Base-by-base conservation (phyloP, 1,140 invertebrate genomes). In the Drosophila tsacasi region DNA sequence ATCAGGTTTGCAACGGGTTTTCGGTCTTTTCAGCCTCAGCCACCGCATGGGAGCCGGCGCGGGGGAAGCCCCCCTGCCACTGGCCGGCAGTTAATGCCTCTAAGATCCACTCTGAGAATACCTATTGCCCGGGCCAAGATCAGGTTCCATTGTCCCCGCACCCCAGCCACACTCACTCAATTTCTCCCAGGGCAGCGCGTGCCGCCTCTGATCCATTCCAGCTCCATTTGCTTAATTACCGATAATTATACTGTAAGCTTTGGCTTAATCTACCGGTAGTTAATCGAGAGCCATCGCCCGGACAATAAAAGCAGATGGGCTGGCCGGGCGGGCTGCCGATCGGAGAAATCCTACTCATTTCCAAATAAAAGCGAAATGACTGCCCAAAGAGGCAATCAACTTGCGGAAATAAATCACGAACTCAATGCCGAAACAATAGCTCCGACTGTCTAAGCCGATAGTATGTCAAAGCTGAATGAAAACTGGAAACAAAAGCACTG, bases 1-100 rank as follows among this genome's bases (percentile, higher is more conserved):
- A 85, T 71, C 85, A 90, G 86, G 85, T 91, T 91, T 91, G 69
- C 63, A 76, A 66, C 83, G 68, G 73, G 86, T 86, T 84, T 82
- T 44, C 30, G 47, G 30, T 81, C 62, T 66, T 32, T 25, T 49
- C 54, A 63, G 58, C 37, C 58, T 52, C 32, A 17, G n/a, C 23
- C 17, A n/a, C 59, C 21, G 40, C 58, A n/a, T 19, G 30, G 17
- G n/a, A 17, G 54, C 21, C 21, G 15, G 21, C 21, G 54, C 32
- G 30, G 54, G 50, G 32, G 54, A 35, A 55, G 13, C 32, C 21
- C 54, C 32, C 21, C 54, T 54, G 15, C 32, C 32, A 55, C 32
- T 37, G 47, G 61, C 64, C 30, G 32, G 60, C 58, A 74, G 64
- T 67, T 83, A 65, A 23, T 76, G 59, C 42, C 50, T 25, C 35